Evolutionary conservation across 2,888 invertebrate species (phyloP).

Genomic region (Lasius platythorax): DNA sequence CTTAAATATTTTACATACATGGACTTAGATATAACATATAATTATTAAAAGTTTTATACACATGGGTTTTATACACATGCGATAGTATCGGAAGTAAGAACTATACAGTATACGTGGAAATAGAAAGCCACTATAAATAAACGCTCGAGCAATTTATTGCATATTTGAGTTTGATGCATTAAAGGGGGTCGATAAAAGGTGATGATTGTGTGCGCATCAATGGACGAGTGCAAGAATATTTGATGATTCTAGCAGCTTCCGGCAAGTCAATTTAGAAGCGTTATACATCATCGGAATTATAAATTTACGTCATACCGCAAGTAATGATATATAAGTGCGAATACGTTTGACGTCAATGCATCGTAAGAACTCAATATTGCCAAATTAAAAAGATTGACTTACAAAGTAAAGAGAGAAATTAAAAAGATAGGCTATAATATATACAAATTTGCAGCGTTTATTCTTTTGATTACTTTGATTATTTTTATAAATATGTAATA

Average conservation of each 20-base stretch:
- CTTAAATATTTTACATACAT: not conserved
- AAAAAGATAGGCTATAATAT: not conserved
- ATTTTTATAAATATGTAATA: not conserved
- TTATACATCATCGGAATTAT: constrained; percentile 22
- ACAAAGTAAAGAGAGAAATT: not conserved
- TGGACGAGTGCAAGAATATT: constrained; percentile 23
- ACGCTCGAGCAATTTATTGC: constrained; percentile 8
- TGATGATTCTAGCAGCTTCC: constrained; percentile 20
- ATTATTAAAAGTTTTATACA: constrained; percentile 2
- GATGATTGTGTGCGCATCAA: constrained; percentile 24
- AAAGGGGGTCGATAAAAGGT: constrained; percentile 37
- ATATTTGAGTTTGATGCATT: constrained; percentile 34
- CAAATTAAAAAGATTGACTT: not conserved
- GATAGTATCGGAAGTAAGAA: not conserved
- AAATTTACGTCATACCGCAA: constrained; percentile 24
- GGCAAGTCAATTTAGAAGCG: not conserved
- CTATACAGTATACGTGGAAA: not conserved
- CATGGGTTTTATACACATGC: not conserved
- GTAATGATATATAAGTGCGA: not conserved
- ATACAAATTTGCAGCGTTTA: not conserved
- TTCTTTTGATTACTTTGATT: not conserved
- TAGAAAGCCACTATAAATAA: constrained; percentile 24
- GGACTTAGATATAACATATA: not conserved
- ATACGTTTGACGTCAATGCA: constrained; percentile 35
- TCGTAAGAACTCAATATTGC: not conserved